Percentiles rank a stretch among this genome's conserved stretches.
These are phyloP conservation scores for Achatina immaculata DNA, from an alignment of 1,140 invertebrate genomes.

Conservation along the genomic window DNA sequence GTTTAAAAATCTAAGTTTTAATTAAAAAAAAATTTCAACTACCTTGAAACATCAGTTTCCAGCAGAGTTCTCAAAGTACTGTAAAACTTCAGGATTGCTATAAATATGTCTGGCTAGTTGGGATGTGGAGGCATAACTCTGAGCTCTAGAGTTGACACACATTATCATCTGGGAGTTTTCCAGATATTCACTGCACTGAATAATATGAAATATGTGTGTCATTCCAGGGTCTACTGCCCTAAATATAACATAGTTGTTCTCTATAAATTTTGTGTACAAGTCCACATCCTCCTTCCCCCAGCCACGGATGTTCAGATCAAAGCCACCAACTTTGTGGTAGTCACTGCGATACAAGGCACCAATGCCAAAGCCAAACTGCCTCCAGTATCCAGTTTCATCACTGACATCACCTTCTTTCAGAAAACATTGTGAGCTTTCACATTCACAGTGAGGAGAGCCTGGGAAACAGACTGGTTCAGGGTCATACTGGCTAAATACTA, in stretches of 20 bases:
- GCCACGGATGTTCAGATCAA: slow-evolving; percentile 89
- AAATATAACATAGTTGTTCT: slow-evolving; percentile 78
- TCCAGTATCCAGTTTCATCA: slow-evolving; percentile 87
- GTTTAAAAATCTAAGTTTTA: too few relatives aligned
- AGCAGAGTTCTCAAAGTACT: slow-evolving; percentile 23
- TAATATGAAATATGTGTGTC: slow-evolving; percentile 92
- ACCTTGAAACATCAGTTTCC: too few relatives aligned
- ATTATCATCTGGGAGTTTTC: slow-evolving; percentile 85
- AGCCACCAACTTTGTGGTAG: slow-evolving; percentile 81
- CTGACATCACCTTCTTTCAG: slow-evolving; percentile 68
- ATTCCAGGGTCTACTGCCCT: slow-evolving; percentile 87
- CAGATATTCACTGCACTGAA: slow-evolving; percentile 85
- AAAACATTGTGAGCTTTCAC: slow-evolving; percentile 44
- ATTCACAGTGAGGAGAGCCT: slow-evolving; percentile 50
- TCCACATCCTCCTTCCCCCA: slow-evolving; percentile 74
- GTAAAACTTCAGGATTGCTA: slow-evolving; percentile 39
- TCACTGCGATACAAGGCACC: slow-evolving; percentile 91
- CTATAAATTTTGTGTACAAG: slow-evolving; percentile 86
- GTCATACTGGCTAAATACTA: slow-evolving; percentile 97
- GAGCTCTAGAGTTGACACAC: slow-evolving; percentile 84
- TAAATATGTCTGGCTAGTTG: slow-evolving; percentile 61
- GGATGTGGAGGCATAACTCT: slow-evolving; percentile 65
- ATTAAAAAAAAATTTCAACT: too few relatives aligned
- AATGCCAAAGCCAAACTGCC: slow-evolving; percentile 97
- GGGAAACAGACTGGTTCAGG: slow-evolving; percentile 72